Base-by-base conservation (phyloP, 2,113 vertebrate genomes). In the Lamprotornis superbus region DNA sequence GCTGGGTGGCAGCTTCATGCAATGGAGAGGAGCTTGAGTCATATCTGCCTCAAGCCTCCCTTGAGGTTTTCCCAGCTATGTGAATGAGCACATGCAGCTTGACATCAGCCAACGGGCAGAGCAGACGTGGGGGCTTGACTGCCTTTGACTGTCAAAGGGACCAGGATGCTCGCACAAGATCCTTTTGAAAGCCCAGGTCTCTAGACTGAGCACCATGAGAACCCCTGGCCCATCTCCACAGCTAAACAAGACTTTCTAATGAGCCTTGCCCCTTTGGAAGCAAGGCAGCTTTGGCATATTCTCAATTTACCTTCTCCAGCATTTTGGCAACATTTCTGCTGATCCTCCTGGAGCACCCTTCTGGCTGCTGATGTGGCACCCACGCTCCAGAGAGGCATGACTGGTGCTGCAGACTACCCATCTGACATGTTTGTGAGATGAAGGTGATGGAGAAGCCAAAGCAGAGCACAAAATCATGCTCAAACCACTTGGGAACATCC, bases 71-170 rank as follows among this genome's bases (percentile, higher is more conserved):
- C 27, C 37, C 40, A 55, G 22, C 40, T 40, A 74, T 14, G 31
- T 0, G 1, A 81, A 55, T 40, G 52, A 89, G 56, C 50, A 90
- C 87, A 92, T 78, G 24, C 37, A 78, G 52, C 52, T 39, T 87
- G 76, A 91, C 73, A 94, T 67, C 64, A 86, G 69, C 64, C 73
- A 53, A 79, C 89, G 35, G 70, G 65, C 84, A 91, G 49, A 79
- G 33, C 69, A 37, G 30, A 77, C 75, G 67, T 40, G 23, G 16
- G 6, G n/a, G 35, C 42, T 56, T 82, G 71, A 46, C 20, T 3
- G 12, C 33, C 77, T 89, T 50, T 79, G 68, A 59, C 56, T 63
- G 57, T 73, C 56, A 92, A 40, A 90, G 16, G 28, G 33, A 90
- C 52, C 55, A 80, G 33, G n/a, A 80, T 67, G 35, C 8, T 42